Conservation (phyloP, 23 tunicate species). For the Aplidium turbinatum region DNA sequence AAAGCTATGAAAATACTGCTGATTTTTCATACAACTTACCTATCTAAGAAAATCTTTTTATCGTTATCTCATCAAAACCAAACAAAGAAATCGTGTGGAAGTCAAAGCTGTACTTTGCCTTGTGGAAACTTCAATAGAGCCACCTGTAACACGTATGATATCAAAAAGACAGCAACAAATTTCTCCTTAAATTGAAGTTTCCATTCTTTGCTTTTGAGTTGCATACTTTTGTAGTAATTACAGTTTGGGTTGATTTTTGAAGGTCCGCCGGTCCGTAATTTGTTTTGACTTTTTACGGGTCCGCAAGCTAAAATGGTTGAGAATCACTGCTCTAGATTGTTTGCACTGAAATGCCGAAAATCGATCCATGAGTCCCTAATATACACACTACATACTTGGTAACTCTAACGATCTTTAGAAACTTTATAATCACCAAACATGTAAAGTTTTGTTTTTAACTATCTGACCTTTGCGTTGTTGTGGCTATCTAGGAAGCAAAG, state of each 20-base stretch:
- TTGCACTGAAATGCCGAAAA: no score
- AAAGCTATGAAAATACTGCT: conserved; percentile 48
- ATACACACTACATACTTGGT: no score
- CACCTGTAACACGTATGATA: conserved; percentile 9
- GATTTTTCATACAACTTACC: conserved; percentile 65
- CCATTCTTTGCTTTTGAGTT: background rate
- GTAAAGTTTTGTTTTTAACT: no score
- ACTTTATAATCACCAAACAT: no score
- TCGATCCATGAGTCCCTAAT: no score
- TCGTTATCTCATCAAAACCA: conserved; percentile 56
- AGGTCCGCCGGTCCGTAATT: conserved; percentile 6
- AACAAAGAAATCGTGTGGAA: conserved; percentile 45
- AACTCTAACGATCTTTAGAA: no score
- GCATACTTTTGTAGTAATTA: conserved; percentile 18
- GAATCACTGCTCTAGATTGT: no score
- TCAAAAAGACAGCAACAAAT: conserved; percentile 21
- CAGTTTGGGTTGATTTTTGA: conserved; percentile 11
- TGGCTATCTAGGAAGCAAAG: no score
- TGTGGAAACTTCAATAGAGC: conserved; percentile 11
- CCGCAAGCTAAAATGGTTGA: conserved; percentile 13
- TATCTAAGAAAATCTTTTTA: conserved; percentile 52
- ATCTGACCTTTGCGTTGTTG: no score
- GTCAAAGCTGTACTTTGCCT: conserved; percentile 43
- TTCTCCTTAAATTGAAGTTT: conserved; percentile 19
- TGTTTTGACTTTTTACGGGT: conserved; percentile 5